These are phyloP conservation scores for Cheilosia pagana DNA, from an alignment of 2,888 invertebrate genomes.

Conservation along the genomic window DNA sequence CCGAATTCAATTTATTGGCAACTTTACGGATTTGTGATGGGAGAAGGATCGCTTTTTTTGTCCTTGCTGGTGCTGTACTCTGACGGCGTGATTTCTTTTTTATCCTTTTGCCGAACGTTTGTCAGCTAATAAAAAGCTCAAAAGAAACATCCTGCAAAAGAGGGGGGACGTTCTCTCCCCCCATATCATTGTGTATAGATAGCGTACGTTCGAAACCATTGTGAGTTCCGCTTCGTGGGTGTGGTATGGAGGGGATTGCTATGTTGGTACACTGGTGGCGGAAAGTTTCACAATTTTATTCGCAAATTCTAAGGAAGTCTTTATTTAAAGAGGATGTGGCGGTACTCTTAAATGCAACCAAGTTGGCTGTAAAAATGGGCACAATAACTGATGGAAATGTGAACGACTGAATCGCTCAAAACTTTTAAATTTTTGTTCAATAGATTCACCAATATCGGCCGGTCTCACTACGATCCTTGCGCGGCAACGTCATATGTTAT, in stretches of 20 bases:
- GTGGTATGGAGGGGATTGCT: background rate
- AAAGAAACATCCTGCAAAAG: slow-evolving; percentile 59
- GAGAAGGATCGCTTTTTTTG: slow-evolving; percentile 50
- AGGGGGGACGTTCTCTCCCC: slow-evolving; percentile 11
- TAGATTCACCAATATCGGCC: no score
- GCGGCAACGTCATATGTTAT: no score
- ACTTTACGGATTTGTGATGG: slow-evolving; percentile 74
- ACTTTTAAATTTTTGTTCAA: no score
- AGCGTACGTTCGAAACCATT: slow-evolving; percentile 61
- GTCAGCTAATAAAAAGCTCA: slow-evolving; percentile 75
- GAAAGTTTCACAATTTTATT: slow-evolving; percentile 7
- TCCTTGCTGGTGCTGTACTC: slow-evolving; percentile 2
- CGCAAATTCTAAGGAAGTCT: background rate
- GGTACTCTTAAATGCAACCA: no score
- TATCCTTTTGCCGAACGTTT: slow-evolving; percentile 60
- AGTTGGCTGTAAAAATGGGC: no score
- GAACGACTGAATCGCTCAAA: no score
- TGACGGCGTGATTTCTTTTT: slow-evolving; percentile 49
- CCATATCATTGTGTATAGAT: slow-evolving; percentile 24
- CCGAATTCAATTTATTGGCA: slow-evolving; percentile 75
- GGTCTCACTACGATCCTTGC: no score
- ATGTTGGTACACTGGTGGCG: slow-evolving; percentile 3
- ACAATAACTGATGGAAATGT: no score
- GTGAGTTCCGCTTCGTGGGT: slow-evolving; percentile 50
- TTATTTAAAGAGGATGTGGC: background rate